phyloP scores from a whole-genome alignment of 23 tunicate species.

The Trididemnum clinides region DNA sequence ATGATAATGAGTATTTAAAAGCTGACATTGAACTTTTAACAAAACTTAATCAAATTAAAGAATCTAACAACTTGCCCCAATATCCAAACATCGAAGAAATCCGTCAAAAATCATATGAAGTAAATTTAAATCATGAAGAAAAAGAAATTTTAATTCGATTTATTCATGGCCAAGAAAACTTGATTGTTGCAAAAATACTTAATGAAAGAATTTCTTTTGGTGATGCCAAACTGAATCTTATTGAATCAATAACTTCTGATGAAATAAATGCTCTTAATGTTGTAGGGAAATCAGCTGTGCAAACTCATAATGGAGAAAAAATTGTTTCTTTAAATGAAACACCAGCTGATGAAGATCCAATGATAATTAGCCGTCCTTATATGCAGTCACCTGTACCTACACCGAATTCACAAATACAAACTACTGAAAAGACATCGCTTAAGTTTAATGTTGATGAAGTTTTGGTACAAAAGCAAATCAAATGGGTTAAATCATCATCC shows the following conservation, averaged over 20 bases:
- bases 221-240: background rate
- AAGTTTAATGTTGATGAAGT: background rate
- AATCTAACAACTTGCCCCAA: background rate
- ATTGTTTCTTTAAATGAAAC: background rate
- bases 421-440: background rate
- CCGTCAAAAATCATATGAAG: conserved; percentile 19
- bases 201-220: conserved; percentile 37
- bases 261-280: background rate
- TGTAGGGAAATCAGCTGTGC: background rate
- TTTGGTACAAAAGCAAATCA: background rate
- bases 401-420: background rate
- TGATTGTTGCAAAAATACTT: conserved; percentile 41
- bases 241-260: background rate
- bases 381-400: background rate
- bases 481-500: background rate
- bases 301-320: background rate
- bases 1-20: background rate
- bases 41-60: background rate
- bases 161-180: conserved; percentile 31
- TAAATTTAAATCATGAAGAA: background rate
- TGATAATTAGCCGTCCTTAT: conserved; percentile 1
- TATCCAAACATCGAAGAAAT: conserved; percentile 1
- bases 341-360: background rate
- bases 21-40: background rate
- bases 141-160: conserved; percentile 16